Percentiles rank a stretch among this genome's conserved stretches.
These are phyloP conservation scores for Cristatella mucedo DNA, from an alignment of 2,888 invertebrate genomes.

Conservation along the genomic window DNA sequence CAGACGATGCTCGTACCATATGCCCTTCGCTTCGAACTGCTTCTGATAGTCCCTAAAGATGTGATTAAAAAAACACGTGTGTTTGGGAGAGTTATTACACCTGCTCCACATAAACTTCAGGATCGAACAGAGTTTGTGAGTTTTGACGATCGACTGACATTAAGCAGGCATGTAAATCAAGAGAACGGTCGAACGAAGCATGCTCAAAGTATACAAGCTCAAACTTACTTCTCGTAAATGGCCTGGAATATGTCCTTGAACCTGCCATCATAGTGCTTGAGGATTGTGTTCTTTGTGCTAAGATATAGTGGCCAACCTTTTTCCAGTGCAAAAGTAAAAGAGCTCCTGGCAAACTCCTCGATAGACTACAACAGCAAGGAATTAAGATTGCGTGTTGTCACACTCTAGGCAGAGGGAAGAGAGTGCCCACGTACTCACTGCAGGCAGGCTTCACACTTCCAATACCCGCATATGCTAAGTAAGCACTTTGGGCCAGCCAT, in stretches of 20 bases:
- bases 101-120: constrained; percentile 1
- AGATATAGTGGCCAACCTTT: constrained; percentile 74
- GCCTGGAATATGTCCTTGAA: constrained; percentile 95
- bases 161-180: too few species aligned
- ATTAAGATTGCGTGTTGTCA: too few species aligned
- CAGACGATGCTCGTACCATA: constrained; percentile 95
- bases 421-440: too few species aligned
- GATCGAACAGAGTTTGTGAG: not conserved
- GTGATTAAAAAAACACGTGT: constrained; percentile 10
- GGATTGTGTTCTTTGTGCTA: constrained; percentile 89
- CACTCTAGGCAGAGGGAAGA: too few species aligned
- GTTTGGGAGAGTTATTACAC: too few species aligned
- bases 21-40: constrained; percentile 63
- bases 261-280: constrained; percentile 85
- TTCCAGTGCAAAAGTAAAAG: constrained; percentile 71
- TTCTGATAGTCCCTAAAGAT: constrained; percentile 55
- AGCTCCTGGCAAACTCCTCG: constrained; percentile 79
- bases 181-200: too few species aligned
- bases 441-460: too few species aligned
- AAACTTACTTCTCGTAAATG: constrained; percentile 54
- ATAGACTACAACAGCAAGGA: constrained; percentile 41
- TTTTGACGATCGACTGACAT: not conserved
- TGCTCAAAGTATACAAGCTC: too few species aligned
- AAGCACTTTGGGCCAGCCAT: too few species aligned
- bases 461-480: too few species aligned